Evolutionary conservation across 2,888 invertebrate species (phyloP).

Genomic region (Oscheius myriophilus): DNA sequence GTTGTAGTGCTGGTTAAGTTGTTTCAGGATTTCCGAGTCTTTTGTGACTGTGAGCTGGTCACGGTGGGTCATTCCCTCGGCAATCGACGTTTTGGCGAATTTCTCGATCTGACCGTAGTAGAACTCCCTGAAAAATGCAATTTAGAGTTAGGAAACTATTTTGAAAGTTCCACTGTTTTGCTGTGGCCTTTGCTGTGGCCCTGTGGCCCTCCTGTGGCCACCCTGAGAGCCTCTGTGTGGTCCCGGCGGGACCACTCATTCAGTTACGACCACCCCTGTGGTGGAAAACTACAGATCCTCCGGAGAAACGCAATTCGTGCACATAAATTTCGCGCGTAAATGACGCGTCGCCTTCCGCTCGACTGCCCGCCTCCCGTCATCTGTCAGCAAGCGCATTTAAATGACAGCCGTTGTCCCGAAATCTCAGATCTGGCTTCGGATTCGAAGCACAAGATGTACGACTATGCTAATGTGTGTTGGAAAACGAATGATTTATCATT

Average conservation of each 20-base stretch:
- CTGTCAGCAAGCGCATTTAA: constrained; percentile 29
- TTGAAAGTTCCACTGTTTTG: background rate
- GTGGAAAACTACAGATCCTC: background rate
- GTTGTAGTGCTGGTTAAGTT: constrained; percentile 97
- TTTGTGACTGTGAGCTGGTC: constrained; percentile 86
- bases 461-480: background rate
- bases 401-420: constrained; percentile 6
- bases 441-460: constrained; percentile 2
- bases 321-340: constrained; percentile 26
- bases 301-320: constrained; percentile 1
- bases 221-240: no score
- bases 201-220: no score
- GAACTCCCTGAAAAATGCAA: constrained; percentile 84
- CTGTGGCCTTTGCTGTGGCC: no score
- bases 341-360: constrained; percentile 23
- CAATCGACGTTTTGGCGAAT: constrained; percentile 95
- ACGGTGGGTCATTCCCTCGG: constrained; percentile 90
- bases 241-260: no score
- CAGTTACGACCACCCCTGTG: no score
- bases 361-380: constrained; percentile 21
- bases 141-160: background rate
- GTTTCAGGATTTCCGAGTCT: constrained; percentile 96
- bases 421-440: constrained; percentile 14
- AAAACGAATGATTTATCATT: background rate
- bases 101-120: constrained; percentile 99